Percentiles rank a stretch among this genome's conserved stretches.
Evolutionary conservation across 2,888 invertebrate species (phyloP).

Genomic region (Acrocyrtus sp.): DNA sequence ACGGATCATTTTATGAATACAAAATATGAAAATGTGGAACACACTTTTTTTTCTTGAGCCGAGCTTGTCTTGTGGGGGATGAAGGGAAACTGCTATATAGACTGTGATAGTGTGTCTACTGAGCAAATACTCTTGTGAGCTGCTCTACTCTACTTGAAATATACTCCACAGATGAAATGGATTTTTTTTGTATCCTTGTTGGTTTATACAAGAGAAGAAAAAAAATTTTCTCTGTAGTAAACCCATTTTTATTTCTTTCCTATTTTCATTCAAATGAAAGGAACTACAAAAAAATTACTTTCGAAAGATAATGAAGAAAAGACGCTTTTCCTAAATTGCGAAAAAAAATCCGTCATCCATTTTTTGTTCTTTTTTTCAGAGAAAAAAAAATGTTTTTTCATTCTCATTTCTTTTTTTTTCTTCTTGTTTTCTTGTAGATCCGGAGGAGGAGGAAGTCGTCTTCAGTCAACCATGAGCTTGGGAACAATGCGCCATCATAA

Average conservation of each 20-base stretch:
- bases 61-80: too few species aligned
- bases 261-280: neutral
- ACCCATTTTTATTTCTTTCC: constrained; percentile 3
- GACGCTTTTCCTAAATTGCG: constrained; percentile 3
- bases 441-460: constrained; percentile 21
- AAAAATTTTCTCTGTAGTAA: neutral
- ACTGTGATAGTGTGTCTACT: too few species aligned
- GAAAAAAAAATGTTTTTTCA: constrained; percentile 4
- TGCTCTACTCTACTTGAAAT: too few species aligned
- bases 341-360: neutral
- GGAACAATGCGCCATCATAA: constrained; percentile 35
- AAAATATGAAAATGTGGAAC: too few species aligned
- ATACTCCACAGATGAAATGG: too few species aligned
- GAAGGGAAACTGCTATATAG: too few species aligned
- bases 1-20: too few species aligned
- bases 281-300: constrained; percentile 5
- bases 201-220: neutral
- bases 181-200: neutral
- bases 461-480: constrained; percentile 34
- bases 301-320: constrained; percentile 3
- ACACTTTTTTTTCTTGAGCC: too few species aligned
- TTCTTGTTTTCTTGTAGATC: constrained; percentile 10
- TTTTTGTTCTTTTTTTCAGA: neutral
- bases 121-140: too few species aligned
- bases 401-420: constrained; percentile 6